phyloP scores from a whole-genome alignment of 2,113 vertebrate species.

The Natator depressus region DNA sequence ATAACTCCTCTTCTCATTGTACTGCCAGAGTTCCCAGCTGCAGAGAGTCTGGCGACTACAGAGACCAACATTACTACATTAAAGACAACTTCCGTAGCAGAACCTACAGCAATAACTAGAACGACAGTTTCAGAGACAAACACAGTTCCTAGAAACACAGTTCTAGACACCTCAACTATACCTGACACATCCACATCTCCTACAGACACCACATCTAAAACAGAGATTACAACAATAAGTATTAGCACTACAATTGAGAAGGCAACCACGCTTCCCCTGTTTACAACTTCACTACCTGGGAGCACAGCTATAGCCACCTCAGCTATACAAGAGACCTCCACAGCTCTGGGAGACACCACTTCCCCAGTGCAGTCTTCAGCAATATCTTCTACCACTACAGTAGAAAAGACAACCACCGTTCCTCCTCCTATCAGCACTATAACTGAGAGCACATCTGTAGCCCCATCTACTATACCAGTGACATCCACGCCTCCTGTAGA shows the following conservation, averaged over 20 bases:
- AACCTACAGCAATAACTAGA: background rate
- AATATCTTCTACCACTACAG: too few relatives aligned
- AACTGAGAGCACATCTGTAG: background rate
- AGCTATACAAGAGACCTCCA: too few relatives aligned
- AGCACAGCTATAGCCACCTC: too few relatives aligned
- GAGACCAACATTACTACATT: background rate
- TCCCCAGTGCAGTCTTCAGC: too few relatives aligned
- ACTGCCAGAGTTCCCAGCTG: background rate
- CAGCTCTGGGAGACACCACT: too few relatives aligned
- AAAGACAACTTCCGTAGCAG: background rate
- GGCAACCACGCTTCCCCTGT: background rate
- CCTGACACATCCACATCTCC: background rate
- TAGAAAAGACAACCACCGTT: too few relatives aligned
- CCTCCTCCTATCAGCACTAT: too few relatives aligned
- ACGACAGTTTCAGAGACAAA: background rate
- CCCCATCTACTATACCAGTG: background rate
- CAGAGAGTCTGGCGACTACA: background rate
- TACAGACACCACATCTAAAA: background rate
- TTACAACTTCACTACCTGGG: background rate
- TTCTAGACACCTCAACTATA: background rate
- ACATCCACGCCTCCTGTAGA: background rate
- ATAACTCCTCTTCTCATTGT: rapidly evolving
- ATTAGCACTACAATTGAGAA: too few relatives aligned
- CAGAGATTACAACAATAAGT: too few relatives aligned
- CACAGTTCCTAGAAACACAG: background rate